Evolutionary conservation across 2,888 invertebrate species (phyloP).

Genomic region (Trichogramma dendrolimi): DNA sequence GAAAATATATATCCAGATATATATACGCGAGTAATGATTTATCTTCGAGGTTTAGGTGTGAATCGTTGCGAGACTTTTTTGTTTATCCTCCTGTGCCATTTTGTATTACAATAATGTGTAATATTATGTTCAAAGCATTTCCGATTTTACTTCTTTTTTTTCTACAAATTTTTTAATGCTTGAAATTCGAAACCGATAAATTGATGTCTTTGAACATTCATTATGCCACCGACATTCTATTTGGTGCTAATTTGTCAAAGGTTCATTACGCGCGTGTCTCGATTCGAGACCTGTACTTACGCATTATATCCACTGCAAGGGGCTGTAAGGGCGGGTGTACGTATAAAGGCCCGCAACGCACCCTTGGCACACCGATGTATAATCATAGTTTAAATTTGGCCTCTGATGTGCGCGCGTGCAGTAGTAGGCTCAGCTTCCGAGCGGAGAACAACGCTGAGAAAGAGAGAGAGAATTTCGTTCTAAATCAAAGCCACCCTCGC

Average conservation of each 20-base stretch:
- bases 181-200: no score
- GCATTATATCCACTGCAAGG: no score
- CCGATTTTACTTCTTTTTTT: no score
- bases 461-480: conserved; percentile 30
- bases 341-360: conserved; percentile 36
- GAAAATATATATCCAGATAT: no score
- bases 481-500: not conserved
- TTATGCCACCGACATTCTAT: conserved; percentile 40
- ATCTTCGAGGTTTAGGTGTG: conserved; percentile 8
- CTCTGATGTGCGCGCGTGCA: conserved; percentile 38
- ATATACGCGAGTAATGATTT: not conserved
- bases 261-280: conserved; percentile 44
- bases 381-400: conserved; percentile 53
- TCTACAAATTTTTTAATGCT: no score
- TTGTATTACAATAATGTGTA: no score
- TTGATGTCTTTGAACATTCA: no score
- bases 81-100: no score
- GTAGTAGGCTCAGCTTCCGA: conserved; percentile 39
- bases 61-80: no score
- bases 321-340: conserved; percentile 33
- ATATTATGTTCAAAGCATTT: no score
- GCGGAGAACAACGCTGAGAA: conserved; percentile 12
- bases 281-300: conserved; percentile 8
- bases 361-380: conserved; percentile 39
- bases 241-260: conserved; percentile 51